Evolutionary conservation across 2,113 vertebrate genomes (phyloP), one percentile per base, ranked within the genome.

Genomic region (Lepisosteus osseus): DNA sequence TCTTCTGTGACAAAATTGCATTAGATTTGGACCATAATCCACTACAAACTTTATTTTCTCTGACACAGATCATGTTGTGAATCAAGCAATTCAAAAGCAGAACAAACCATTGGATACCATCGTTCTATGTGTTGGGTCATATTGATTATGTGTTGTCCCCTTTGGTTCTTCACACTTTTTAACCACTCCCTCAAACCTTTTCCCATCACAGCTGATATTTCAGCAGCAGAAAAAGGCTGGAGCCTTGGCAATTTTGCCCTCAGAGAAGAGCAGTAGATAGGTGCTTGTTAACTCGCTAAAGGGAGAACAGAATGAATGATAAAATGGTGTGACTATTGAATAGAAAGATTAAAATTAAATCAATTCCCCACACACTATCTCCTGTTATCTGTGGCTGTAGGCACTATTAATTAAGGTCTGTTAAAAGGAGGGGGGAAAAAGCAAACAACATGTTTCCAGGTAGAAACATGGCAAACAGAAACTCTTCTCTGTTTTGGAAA

Each of bases 121-220:
- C 83, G 67, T 69, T 79, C 75, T 78, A 79, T 72, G 72, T 56
- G 63, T 76, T 73, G 67, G 62, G 54, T 73, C 61, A 73, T 72
- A 65, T 78, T 70, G 82, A 86, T 86, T 80, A 78, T 57, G 80
- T 86, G 84, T 84, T 82, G 82, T 80, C 81, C 63, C 59, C 67
- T 42, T 14, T 42, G 4, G 43, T 43, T 40, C 69, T 45, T 44
- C 41, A 11, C 71, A 74, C 83, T 83, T 81, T 74, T 45, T 13
- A 3, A 65, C 8, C 69, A 77, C 79, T 78, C 71, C 59, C 45
- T 74, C 77, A 71, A 76, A 61, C 84, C 72, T 74, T 66, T 76
- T 73, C 73, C 67, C 15, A 77, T 66, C 13, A 65, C 74, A 0
- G 17, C 69, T 55, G 47, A 0, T 43, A 42, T 14, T 6, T 54